Evolutionary conservation across 1,140 invertebrate genomes (phyloP).

Genomic region (Drosophila kepulauana): DNA sequence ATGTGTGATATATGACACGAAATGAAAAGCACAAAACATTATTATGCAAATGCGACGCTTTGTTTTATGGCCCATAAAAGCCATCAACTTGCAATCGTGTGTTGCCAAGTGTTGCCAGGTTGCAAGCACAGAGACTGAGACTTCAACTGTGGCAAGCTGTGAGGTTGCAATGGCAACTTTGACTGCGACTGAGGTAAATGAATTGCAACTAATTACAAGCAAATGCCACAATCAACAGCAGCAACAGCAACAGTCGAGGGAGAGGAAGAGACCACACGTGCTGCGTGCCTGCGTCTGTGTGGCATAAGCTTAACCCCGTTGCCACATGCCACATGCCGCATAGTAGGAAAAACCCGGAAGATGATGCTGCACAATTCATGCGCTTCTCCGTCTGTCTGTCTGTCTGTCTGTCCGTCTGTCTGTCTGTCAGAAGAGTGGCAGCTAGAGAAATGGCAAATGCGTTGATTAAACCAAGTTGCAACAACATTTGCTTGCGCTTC

Average conservation of each 20-base stretch:
- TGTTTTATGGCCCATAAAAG: conserved; percentile 74
- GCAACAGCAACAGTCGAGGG: neutral
- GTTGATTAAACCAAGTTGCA: conserved; percentile 75
- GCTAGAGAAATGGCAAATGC: conserved; percentile 51
- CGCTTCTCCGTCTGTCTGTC: neutral
- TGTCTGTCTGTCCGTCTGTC: conserved; percentile 14
- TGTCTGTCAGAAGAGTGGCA: conserved; percentile 1
- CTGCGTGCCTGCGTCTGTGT: conserved; percentile 21
- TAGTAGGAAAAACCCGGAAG: conserved; percentile 62
- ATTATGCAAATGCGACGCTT: conserved; percentile 75
- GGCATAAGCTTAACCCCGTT: conserved; percentile 11
- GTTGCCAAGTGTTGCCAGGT: conserved; percentile 4
- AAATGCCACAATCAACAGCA: conserved; percentile 13
- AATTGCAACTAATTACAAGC: conserved; percentile 78
- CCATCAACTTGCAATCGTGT: conserved; percentile 36
- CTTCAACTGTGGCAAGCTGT: conserved; percentile 44
- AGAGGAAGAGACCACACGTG: conserved; percentile 67
- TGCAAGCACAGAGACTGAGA: conserved; percentile 66
- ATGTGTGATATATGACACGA: conserved; percentile 81
- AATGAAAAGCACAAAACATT: conserved; percentile 57
- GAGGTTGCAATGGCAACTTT: conserved; percentile 60
- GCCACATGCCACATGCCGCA: conserved; percentile 8
- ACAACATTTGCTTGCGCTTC: conserved; percentile 5
- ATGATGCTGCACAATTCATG: conserved; percentile 59
- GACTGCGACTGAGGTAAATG: conserved; percentile 61